Percentiles rank a stretch among this genome's conserved stretches.
These are phyloP conservation scores for Thymelicus lineola DNA, from an alignment of 2,888 invertebrate species.

Conservation along the genomic window DNA sequence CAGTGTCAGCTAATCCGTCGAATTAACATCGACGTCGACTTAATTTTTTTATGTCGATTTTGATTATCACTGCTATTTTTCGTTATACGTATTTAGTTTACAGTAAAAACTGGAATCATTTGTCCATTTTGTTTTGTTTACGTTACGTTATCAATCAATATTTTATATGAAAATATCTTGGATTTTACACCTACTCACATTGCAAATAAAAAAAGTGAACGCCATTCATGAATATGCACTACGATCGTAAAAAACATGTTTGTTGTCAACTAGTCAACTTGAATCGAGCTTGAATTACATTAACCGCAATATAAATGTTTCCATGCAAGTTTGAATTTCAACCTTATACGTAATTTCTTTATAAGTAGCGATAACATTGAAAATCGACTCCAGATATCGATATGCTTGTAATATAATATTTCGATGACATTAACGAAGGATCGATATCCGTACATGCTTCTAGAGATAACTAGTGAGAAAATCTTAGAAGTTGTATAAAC, in stretches of 20 bases:
- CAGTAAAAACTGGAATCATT: too few relatives aligned
- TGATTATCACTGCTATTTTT: too few relatives aligned
- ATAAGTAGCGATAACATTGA: constrained; percentile 25
- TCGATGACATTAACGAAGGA: constrained; percentile 30
- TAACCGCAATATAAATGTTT: constrained; percentile 40
- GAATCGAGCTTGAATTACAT: constrained; percentile 38
- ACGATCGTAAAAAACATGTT: background rate
- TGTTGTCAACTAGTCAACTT: constrained; percentile 35
- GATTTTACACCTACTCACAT: too few relatives aligned
- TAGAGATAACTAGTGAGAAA: constrained; percentile 12
- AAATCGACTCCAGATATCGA: constrained; percentile 25
- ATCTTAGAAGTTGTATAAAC: background rate
- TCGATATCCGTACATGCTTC: constrained; percentile 13
- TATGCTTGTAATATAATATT: constrained; percentile 28
- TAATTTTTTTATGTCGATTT: too few relatives aligned
- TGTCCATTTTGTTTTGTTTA: too few relatives aligned
- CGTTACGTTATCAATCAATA: too few relatives aligned
- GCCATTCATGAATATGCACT: too few relatives aligned
- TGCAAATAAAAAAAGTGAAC: too few relatives aligned
- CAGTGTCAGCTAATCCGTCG: too few relatives aligned
- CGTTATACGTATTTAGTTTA: too few relatives aligned
- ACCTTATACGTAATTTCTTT: constrained; percentile 22
- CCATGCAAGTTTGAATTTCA: constrained; percentile 15
- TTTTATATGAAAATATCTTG: too few relatives aligned
- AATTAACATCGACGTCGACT: too few relatives aligned